Evolutionary conservation across 2,888 invertebrate genomes (phyloP).

Genomic region (Dasypogon diadema): DNA sequence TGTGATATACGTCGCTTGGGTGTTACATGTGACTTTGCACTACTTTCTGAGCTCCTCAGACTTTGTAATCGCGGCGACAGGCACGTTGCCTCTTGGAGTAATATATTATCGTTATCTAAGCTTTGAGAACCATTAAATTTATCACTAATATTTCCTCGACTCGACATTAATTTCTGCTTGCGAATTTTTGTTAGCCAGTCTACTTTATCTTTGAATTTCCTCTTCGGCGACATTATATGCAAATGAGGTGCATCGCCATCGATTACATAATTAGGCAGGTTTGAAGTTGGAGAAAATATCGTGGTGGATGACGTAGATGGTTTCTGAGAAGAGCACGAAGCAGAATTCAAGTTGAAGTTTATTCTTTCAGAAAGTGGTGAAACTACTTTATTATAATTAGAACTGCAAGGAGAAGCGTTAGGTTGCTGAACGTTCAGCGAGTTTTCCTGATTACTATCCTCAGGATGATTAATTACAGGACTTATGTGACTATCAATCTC

Average conservation of each 20-base stretch:
- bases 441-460: constrained; percentile 62
- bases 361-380: constrained; percentile 63
- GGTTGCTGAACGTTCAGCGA: constrained; percentile 45
- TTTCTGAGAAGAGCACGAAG: not conserved
- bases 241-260: constrained; percentile 84
- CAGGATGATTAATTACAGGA: constrained; percentile 55
- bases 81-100: constrained; percentile 14
- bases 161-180: constrained; percentile 70
- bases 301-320: constrained; percentile 59
- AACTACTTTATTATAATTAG: constrained; percentile 49
- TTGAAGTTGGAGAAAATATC: constrained; percentile 74
- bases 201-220: constrained; percentile 73
- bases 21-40: constrained; percentile 58
- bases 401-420: not conserved
- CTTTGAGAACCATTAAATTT: not conserved
- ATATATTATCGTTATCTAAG: not conserved
- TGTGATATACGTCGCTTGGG: constrained; percentile 63
- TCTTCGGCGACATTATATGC: constrained; percentile 76
- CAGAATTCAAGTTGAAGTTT: constrained; percentile 55
- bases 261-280: constrained; percentile 82
- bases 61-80: constrained; percentile 65
- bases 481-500: constrained; percentile 54
- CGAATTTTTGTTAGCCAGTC: constrained; percentile 81
- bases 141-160: constrained; percentile 51
- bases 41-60: constrained; percentile 62